Base-by-base conservation (phyloP, 2,797 vertebrate species). In the Trachurus trachurus region DNA sequence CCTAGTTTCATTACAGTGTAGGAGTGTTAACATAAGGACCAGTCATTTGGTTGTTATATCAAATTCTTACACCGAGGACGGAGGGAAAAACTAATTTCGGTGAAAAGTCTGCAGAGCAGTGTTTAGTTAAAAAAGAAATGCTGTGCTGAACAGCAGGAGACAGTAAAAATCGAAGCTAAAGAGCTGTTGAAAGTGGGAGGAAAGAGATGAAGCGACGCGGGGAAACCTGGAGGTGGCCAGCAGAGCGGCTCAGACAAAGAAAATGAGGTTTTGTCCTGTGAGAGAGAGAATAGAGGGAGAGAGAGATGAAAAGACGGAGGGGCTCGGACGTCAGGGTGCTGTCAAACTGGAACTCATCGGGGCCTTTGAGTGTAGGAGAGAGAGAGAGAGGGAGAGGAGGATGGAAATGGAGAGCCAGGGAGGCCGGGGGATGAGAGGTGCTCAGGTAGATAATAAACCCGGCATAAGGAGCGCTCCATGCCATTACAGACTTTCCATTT, bases 171-270 rank as follows among this genome's bases (percentile, higher is more conserved):
- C 0, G 39, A 69, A 77, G 82, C 52, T 85, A 87, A 85, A 54
- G 74, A 84, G 76, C 77, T 13, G 58, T 2, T 53, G 66, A 52
- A 76, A 62, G 82, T 70, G 80, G 82, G 84, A 75, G 84, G 87
- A 83, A 74, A 74, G 74, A 81, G 72, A 85, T 53, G 62, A 66
- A 80, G 75, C 0, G 52, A 60, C 1, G 8, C 19, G 65, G 66
- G 59, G 66, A 68, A 69, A 74, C 49, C 65, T 52, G 78, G 78
- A 80, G 82, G 82, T 54, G 79, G 73, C 57, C 57, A 10, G 47
- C 64, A 21, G 63, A 77, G 63, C 31, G 9, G 37, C 53, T 60
- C 65, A 54, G 0, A 76, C 61, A 40, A 26, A 54, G 12, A 64
- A 69, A 82, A 74, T 37, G 12, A 77, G 78, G 16, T 66, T 39